Conservation (phyloP, 1,140 invertebrate species). For the Oreohelix idahoensis region DNA sequence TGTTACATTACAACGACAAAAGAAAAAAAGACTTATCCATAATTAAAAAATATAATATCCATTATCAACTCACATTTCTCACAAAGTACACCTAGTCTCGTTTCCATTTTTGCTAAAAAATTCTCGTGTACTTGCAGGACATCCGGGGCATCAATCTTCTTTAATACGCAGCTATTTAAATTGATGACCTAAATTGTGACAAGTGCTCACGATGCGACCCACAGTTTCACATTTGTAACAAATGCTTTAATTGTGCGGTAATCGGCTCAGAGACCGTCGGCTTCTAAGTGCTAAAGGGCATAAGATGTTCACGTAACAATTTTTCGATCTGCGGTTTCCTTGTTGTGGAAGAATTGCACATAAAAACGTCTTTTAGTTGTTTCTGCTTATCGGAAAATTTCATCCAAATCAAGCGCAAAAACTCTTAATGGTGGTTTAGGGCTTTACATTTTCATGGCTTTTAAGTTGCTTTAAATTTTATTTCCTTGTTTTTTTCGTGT, state of each 20-base stretch:
- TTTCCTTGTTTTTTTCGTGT: background rate
- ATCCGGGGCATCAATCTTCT: background rate
- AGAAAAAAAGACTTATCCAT: too few species aligned
- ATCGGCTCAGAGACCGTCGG: background rate
- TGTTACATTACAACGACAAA: too few species aligned
- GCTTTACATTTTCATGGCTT: background rate
- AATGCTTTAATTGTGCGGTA: background rate
- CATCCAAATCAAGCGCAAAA: background rate
- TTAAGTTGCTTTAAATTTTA: background rate
- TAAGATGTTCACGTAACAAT: background rate
- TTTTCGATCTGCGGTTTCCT: background rate
- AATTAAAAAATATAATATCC: too few species aligned
- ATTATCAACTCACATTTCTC: too few species aligned
- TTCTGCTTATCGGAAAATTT: background rate
- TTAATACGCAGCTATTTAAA: background rate
- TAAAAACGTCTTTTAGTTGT: conserved; percentile 1
- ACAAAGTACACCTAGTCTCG: background rate
- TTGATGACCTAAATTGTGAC: conserved; percentile 14
- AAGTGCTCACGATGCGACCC: background rate
- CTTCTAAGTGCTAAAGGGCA: background rate
- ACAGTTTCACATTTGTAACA: background rate
- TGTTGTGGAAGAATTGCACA: background rate
- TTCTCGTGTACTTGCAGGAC: background rate
- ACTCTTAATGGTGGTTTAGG: background rate
- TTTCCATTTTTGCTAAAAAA: background rate